Evolutionary conservation across 1,140 invertebrate genomes (phyloP).

Genomic region (Branchinecta lynchi): DNA sequence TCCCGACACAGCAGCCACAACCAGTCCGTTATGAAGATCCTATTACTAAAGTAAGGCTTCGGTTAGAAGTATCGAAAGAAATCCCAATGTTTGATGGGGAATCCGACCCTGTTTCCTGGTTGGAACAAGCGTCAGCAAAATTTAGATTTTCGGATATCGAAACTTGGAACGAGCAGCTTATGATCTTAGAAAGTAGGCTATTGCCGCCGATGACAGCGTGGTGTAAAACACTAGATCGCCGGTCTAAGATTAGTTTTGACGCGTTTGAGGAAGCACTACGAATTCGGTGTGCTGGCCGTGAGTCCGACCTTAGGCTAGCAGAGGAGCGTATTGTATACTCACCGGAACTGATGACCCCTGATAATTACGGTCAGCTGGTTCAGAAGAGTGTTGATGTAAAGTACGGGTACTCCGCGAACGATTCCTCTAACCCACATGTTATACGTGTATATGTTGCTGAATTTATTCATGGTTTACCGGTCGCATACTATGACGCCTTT

Average conservation of each 20-base stretch:
- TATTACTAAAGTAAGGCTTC: neutral
- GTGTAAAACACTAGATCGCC: neutral
- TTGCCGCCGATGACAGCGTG: neutral
- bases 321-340: neutral
- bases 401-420: neutral
- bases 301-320: neutral
- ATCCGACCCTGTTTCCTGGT: neutral
- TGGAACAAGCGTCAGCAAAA: neutral
- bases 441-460: neutral
- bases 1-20: too few relatives aligned
- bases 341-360: too few relatives aligned
- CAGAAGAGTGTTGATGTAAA: conserved; percentile 2
- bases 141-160: neutral
- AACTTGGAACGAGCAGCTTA: neutral
- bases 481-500: neutral
- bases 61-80: neutral
- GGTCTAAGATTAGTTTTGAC: neutral
- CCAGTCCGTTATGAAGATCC: neutral
- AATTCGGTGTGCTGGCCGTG: neutral
- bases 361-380: neutral
- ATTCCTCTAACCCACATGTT: neutral
- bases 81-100: neutral
- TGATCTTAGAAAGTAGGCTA: neutral
- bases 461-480: neutral
- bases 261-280: neutral